Conservation (phyloP, 2,888 invertebrate species). For the Drosophila mulleri region DNA sequence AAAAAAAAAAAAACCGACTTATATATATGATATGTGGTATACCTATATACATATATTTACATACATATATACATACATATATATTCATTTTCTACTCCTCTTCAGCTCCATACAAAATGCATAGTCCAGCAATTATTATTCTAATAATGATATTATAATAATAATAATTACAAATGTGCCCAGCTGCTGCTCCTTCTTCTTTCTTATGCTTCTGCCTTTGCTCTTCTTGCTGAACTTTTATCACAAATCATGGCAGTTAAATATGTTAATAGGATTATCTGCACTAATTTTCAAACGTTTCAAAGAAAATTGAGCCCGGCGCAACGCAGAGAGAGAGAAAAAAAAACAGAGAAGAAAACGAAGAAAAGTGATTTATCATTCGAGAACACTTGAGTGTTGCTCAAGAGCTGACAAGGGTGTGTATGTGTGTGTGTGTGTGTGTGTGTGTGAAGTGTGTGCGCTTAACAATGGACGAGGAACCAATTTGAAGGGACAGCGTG, state of each 20-base stretch:
- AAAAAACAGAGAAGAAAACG: not conserved
- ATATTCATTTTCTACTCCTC: too few species aligned
- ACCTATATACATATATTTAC: too few species aligned
- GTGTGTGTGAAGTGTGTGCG: conserved; percentile 12
- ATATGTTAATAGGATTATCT: conserved; percentile 72
- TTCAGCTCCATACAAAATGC: not conserved
- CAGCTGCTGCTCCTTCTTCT: not conserved
- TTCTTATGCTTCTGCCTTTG: too few species aligned
- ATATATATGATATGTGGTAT: too few species aligned
- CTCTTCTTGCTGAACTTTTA: not conserved
- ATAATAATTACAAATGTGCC: not conserved
- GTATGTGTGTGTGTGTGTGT: not conserved
- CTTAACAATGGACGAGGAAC: conserved; percentile 13
- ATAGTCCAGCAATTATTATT: not conserved
- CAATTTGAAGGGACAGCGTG: conserved; percentile 16
- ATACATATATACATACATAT: too few species aligned
- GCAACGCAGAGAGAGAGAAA: not conserved
- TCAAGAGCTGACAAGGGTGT: conserved; percentile 57
- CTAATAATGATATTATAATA: not conserved
- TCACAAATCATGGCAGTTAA: conserved; percentile 22
- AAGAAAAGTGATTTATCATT: conserved; percentile 74
- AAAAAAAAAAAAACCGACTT: too few species aligned
- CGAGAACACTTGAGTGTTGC: conserved; percentile 58
- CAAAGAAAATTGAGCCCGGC: conserved; percentile 21
- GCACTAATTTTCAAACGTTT: conserved; percentile 57